Evolutionary conservation across 1,140 invertebrate genomes (phyloP).

Genomic region (Stenopsyche tienmushanensis): DNA sequence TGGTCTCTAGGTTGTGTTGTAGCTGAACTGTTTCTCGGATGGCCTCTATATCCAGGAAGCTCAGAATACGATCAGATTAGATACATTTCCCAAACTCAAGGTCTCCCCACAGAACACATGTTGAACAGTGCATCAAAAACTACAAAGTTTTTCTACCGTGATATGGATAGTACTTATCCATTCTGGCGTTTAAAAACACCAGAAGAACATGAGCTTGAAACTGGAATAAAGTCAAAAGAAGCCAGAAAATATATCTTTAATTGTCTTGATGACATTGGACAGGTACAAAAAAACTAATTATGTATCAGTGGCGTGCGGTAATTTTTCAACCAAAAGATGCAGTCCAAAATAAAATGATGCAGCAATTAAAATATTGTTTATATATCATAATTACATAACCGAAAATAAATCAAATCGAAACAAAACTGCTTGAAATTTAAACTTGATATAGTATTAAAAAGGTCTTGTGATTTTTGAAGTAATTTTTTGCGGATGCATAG

Average conservation of each 20-base stretch:
- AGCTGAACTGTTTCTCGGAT: constrained; percentile 97
- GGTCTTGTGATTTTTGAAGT: background rate
- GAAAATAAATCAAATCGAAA: too few species aligned
- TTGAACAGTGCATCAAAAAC: constrained; percentile 98
- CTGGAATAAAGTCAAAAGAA: constrained; percentile 98
- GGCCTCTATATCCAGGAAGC: constrained; percentile 98
- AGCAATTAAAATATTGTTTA: too few species aligned
- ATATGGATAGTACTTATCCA: constrained; percentile 94
- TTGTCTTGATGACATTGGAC: constrained; percentile 97
- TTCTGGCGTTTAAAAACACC: constrained; percentile 98
- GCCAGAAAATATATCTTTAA: constrained; percentile 99
- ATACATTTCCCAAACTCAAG: constrained; percentile 73
- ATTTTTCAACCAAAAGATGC: too few species aligned
- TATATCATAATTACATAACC: too few species aligned
- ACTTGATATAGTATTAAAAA: too few species aligned
- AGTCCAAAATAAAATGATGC: too few species aligned
- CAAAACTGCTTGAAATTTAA: too few species aligned
- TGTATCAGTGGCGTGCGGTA: too few species aligned
- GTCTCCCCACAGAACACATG: constrained; percentile 97
- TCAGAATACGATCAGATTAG: constrained; percentile 99
- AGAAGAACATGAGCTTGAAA: constrained; percentile 97
- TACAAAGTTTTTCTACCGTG: constrained; percentile 97
- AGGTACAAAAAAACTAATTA: constrained; percentile 50
- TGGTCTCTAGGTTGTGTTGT: constrained; percentile 99
- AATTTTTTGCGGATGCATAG: too few species aligned